Base-by-base conservation (phyloP, 1,140 invertebrate genomes). In the Bacillus rossius region DNA sequence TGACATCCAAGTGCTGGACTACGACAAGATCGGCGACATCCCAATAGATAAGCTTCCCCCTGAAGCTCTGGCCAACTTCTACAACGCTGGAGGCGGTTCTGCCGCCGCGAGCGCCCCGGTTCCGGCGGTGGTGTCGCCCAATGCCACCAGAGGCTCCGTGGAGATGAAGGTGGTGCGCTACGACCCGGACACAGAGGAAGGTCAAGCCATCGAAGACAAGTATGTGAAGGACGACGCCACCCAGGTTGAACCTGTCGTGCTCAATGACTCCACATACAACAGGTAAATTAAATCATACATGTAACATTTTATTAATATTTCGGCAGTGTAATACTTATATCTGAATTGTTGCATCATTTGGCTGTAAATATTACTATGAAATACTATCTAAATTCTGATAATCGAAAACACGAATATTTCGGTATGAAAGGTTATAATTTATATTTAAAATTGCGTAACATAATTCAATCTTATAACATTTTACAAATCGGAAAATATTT, bases 21-120 rank as follows among this genome's bases (percentile, higher is more conserved):
- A 91, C 61, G 89, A 92, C 67, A 92, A 93, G 77, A 83, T 92
- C 29, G 89, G 89, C n/a, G 89, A 91, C 65, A 91, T 89, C 56
- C 83, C 88, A 8, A 77, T 92, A 43, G 89, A 91, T 62, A 89
- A 86, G 60, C 72, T 92, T 48, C 88, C 89, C n/a, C 88, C 89
- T 10, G 89, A 92, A 69, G 89, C 91, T 55, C 70, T 92, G 53
- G 88, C 87, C 19, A 89, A 91, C 69, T 89, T 92, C 68, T 91
- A 89, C 64, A 83, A 85, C 16, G 86, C 86, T 10, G 89, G 87
- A 26, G 29, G 86, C 2, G 79, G 85, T 54, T 69, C 73, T 1
- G 71, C 73, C 3, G 78, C 85, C 5, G 81, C 82, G 40, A 88
- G 86, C 64, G 86, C 86, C 64, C 81, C 82, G 23, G 77, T 84